Evolutionary conservation across 2,888 invertebrate genomes (phyloP), one percentile per base, ranked within the genome.

Genomic region (Prenolepis imparis): DNA sequence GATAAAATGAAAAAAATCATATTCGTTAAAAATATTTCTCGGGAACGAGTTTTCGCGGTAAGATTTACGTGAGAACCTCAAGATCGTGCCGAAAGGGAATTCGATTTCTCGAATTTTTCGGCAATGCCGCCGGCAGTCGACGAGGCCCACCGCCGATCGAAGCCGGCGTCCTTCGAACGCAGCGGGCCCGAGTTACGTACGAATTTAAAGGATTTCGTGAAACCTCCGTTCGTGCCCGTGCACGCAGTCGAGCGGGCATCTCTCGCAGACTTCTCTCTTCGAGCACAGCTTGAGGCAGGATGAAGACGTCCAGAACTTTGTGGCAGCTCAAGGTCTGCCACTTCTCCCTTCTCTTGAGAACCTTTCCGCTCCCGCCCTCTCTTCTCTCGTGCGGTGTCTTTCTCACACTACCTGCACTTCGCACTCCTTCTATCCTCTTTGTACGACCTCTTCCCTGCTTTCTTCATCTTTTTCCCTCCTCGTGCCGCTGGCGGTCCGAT

Each of bases 301-400:
- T 94, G 94, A 94, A 94, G 94, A 94, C 92, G 94, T 94, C 93
- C 93, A 92, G 92, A 91, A 92, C 91, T 91, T 91, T 90, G 91
- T 94, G 94, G 94, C 94, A 94, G 94, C 94, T 94, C 94, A 94
- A 94, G 94, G 94, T 94, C 94, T 94, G 93, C 94, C 93, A 92
- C 94, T 89, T 90, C 88, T 84, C 88, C 88, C 88, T 87, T 89
- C 92, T 90, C 90, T 86, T 85, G 84, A 81, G 88, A 90, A 86
- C 86, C 86, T 86, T 89, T 85, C 78, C 88, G 85, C 82, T 77
- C 84, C 83, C 82, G 85, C 84, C 67, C 77, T 18, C 82, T 36
- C 48, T 52, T 67, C 66, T 83, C 63, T 70, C 57, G 66, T 59
- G 61, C 70, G 41, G 12, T 32, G 21, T 67, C 80, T 28, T 68